These are phyloP conservation scores for Ectemnius continuus DNA, from an alignment of 2,888 invertebrate genomes.

Conservation along the genomic window DNA sequence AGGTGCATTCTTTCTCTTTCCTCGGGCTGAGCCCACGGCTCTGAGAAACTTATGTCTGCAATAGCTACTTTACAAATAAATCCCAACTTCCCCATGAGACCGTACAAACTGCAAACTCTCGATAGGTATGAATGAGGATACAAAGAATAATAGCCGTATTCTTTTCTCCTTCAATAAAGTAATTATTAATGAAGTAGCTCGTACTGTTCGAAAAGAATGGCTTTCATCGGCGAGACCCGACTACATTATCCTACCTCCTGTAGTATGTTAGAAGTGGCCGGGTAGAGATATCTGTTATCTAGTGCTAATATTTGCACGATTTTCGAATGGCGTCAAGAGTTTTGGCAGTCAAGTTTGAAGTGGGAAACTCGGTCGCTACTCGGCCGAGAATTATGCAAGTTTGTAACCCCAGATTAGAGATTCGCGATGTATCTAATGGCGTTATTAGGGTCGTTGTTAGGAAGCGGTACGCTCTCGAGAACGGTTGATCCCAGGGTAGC, in stretches of 20 bases:
- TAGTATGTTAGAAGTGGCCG: not conserved
- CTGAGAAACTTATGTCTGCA: conserved; percentile 72
- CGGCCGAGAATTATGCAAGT: conserved; percentile 63
- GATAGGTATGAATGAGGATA: conserved; percentile 59
- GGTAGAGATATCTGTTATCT: not conserved
- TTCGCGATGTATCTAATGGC: conserved; percentile 73
- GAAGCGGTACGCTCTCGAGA: conserved; percentile 69
- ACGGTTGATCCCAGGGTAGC: conserved; percentile 69
- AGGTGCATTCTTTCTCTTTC: conserved; percentile 12
- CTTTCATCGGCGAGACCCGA: not conserved
- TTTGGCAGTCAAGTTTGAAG: conserved; percentile 51
- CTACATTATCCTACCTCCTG: not conserved
- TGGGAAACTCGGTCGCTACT: conserved; percentile 52
- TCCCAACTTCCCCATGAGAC: conserved; percentile 49
- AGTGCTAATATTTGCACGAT: conserved; percentile 40
- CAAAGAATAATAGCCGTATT: conserved; percentile 71
- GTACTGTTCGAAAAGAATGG: conserved; percentile 63
- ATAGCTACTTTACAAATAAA: conserved; percentile 73
- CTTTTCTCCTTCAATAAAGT: conserved; percentile 73
- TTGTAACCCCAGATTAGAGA: conserved; percentile 70
- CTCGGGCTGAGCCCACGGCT: conserved; percentile 26
- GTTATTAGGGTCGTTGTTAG: conserved; percentile 73
- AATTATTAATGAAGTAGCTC: conserved; percentile 73
- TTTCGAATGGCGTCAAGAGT: conserved; percentile 44
- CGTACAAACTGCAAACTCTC: conserved; percentile 26